Evolutionary conservation across 2,113 vertebrate species (phyloP).

Genomic region (Isurus oxyrinchus): DNA sequence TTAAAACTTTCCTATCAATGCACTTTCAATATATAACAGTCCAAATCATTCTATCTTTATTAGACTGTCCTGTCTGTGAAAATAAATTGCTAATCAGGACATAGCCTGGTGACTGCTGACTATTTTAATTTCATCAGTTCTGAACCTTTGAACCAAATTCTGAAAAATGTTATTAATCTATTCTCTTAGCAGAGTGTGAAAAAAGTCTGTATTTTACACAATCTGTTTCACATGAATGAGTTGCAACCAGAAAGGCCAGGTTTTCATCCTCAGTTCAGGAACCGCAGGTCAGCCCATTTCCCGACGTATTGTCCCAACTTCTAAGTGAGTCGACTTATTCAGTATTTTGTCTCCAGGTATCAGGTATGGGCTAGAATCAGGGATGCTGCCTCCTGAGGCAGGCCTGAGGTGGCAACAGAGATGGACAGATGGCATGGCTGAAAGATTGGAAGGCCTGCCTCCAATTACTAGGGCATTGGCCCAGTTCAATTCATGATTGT

Average conservation of each 20-base stretch:
- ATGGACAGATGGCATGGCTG: neutral
- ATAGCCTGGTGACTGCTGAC: neutral
- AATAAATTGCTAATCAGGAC: neutral
- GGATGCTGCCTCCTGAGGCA: neutral
- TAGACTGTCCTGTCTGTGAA: neutral
- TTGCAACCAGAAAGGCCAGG: neutral
- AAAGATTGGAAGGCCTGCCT: neutral
- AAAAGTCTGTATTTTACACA: neutral
- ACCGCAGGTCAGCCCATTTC: neutral
- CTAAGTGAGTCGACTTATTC: neutral
- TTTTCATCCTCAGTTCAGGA: neutral
- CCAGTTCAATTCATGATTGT: neutral
- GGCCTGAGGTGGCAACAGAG: neutral
- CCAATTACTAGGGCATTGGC: neutral
- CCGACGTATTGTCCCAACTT: neutral
- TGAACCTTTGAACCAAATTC: neutral
- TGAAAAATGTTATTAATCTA: neutral
- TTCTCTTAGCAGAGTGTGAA: neutral
- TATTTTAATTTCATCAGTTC: neutral
- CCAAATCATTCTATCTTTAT: constrained; percentile 19
- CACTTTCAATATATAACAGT: neutral
- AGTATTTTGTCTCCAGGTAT: neutral
- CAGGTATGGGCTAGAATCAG: neutral
- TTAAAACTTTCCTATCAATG: neutral
- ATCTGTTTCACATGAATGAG: neutral